Evolutionary conservation across 2,797 vertebrate species (phyloP).

Genomic region (Propithecus perrieri): DNA sequence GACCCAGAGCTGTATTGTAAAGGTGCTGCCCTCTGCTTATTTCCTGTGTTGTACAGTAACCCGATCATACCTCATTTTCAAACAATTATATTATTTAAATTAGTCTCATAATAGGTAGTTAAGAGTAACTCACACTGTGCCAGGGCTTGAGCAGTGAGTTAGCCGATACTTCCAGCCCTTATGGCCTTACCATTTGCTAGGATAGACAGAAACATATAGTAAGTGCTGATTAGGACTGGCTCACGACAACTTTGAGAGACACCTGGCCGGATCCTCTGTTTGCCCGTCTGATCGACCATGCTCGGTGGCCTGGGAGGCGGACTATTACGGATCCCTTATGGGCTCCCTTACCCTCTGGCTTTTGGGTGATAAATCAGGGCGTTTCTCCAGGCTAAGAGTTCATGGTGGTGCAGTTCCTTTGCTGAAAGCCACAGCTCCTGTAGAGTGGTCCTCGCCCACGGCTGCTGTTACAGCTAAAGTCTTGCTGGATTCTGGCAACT

Average conservation of each 20-base stretch:
- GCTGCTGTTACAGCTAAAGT: neutral
- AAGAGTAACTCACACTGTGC: neutral
- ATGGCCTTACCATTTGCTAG: neutral
- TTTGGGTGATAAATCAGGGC: neutral
- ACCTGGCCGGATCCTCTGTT: neutral
- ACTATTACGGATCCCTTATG: fast-evolving
- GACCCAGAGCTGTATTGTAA: neutral
- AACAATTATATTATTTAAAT: neutral
- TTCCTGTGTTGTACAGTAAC: neutral
- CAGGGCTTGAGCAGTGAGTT: neutral
- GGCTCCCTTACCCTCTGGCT: neutral
- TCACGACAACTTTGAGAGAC: neutral
- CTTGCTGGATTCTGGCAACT: neutral
- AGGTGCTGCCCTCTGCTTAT: neutral
- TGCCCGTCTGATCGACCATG: neutral
- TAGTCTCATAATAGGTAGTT: neutral
- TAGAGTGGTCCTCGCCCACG: neutral
- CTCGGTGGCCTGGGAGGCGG: neutral
- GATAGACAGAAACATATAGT: neutral
- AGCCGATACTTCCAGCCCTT: neutral
- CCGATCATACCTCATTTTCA: neutral
- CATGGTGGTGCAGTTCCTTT: neutral
- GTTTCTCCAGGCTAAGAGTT: neutral
- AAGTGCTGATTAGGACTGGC: neutral
- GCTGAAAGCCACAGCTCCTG: neutral